These are phyloP conservation scores for Proisotoma minuta DNA, from an alignment of 2,888 invertebrate genomes.

Conservation along the genomic window DNA sequence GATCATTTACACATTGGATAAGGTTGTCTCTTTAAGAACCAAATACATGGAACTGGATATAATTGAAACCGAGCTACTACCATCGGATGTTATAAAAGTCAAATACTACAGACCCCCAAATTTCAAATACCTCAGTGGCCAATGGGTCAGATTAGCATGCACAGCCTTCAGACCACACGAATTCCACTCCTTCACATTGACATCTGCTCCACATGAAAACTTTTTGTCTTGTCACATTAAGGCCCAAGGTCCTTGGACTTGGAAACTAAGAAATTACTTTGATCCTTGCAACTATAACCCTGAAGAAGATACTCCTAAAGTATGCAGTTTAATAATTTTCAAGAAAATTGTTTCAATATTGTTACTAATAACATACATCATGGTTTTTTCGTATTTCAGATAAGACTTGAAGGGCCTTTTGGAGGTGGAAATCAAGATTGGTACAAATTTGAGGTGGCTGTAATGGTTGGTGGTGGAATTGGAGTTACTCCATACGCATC, in stretches of 20 bases:
- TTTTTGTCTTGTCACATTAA: constrained; percentile 92
- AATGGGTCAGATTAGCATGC: constrained; percentile 88
- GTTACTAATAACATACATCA: neutral
- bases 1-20: constrained; percentile 81
- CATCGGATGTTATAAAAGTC: constrained; percentile 89
- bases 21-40: constrained; percentile 84
- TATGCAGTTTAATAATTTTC: constrained; percentile 36
- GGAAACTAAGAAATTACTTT: constrained; percentile 91
- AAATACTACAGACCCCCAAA: constrained; percentile 94
- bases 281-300: constrained; percentile 86
- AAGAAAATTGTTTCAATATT: neutral
- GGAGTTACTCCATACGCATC: constrained; percentile 97
- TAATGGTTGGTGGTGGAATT: constrained; percentile 96
- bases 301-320: constrained; percentile 72
- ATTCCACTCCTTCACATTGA: constrained; percentile 91
- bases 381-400: constrained; percentile 47
- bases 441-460: constrained; percentile 96
- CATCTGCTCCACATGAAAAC: constrained; percentile 93
- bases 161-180: constrained; percentile 83
- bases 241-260: constrained; percentile 89
- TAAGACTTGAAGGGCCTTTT: constrained; percentile 87
- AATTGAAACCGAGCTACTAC: constrained; percentile 84
- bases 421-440: constrained; percentile 97
- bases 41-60: constrained; percentile 89
- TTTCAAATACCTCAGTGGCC: constrained; percentile 88